Base-by-base conservation (phyloP, 2,888 invertebrate species). In the Ischnus inquisitorius region DNA sequence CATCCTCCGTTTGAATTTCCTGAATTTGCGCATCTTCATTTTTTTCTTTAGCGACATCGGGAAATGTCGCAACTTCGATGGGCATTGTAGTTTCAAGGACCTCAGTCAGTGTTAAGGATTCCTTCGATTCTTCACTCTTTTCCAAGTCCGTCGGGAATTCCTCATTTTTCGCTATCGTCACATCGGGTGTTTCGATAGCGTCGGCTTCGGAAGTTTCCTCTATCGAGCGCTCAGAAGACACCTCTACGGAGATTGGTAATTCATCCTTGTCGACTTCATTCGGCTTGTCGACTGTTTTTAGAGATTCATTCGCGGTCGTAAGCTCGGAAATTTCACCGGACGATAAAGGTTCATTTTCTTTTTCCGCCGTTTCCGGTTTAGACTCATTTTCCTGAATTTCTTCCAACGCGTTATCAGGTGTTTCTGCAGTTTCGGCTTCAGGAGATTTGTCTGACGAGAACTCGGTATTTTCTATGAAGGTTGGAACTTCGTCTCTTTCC, bases 41-140 rank as follows among this genome's bases (percentile, higher is more conserved):
- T 54, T 12, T 12, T 10, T 19, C 54, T 62, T 16, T 75, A 14
- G 16, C 51, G 19, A 16, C 41, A 57, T 64, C 46, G 34, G 8
- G 8, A 3, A 46, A 25, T 43, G 71, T 54, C 57, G 46, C 76
- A 19, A n/a, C 16, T 39, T 65, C 41, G 2, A 64, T 67, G 43
- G 39, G 34, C 34, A 34, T 34, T 5, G 8, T 1, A 6, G 10
- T 5, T 16, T 81, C 64, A n/a, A 34, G 34, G 1, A 5, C 39
- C 10, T 62, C 74, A 3, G 41, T 28, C 10, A 60, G 3, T 41
- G 39, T 22, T 12, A 19, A 34, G 43, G 43, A 62, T 74, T 78
- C 68, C 28, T 68, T 51, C 68, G 65, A 51, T 48, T 57, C 46
- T 57, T 80, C 54, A 1, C 19, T 54, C 54, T 25, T 62, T 34